Percentiles rank a stretch among this genome's conserved stretches.
Evolutionary conservation across 37 sponge, comb jelly and placozoan genomes (phyloP).

Genomic region (Tethya wilhelma): DNA sequence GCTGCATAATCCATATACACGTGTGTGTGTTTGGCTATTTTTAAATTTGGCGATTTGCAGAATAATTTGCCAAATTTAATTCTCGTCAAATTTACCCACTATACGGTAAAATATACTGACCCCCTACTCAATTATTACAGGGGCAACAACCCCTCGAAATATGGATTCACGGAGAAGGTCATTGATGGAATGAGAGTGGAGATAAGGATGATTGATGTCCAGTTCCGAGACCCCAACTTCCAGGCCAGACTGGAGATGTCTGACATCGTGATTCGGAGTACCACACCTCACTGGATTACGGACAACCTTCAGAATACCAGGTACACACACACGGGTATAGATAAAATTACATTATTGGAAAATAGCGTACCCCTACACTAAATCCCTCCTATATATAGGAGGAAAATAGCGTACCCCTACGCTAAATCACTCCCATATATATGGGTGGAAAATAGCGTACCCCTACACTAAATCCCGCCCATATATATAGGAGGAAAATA

Average conservation of each 20-base stretch:
- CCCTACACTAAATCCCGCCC: no score
- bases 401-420: no score
- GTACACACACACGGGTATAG: neutral
- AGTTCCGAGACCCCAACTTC: constrained; percentile 65
- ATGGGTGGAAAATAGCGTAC: no score
- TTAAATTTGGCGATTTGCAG: no score
- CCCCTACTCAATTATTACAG: neutral
- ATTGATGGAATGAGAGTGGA: constrained; percentile 87
- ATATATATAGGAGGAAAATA: no score
- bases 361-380: no score
- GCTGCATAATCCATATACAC: no score
- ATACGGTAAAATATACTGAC: no score
- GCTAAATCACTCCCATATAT: no score
- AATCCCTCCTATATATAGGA: no score
- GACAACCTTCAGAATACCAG: constrained; percentile 13
- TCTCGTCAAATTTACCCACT: no score
- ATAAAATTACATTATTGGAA: neutral
- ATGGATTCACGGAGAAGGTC: constrained; percentile 81
- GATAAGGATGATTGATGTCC: constrained; percentile 57
- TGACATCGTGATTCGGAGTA: constrained; percentile 73
- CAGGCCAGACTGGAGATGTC: constrained; percentile 52
- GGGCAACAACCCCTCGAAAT: constrained; percentile 58
- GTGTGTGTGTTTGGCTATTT: neutral
- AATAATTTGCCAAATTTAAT: no score
- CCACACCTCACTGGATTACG: constrained; percentile 39